Evolutionary conservation across 2,113 vertebrate genomes (phyloP), one percentile per base, ranked within the genome.

Genomic region (Agapornis roseicollis): DNA sequence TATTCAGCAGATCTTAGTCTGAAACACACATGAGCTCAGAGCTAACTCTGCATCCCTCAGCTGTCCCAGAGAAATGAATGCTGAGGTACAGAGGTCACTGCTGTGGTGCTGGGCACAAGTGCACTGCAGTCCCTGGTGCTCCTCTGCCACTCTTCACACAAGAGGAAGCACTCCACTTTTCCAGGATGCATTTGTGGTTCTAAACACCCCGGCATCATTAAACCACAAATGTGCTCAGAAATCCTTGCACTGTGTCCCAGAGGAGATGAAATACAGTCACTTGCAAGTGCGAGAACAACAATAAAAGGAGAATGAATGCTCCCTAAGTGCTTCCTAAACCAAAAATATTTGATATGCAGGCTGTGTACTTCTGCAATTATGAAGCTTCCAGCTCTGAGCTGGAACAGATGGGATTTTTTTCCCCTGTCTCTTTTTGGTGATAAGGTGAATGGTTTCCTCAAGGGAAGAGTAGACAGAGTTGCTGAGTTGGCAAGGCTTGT

Each of bases 381-480:
- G 72, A 97, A 91, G 71, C 86, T 87, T 77, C 93, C 35, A 44
- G 95, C 97, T 92, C 96, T 88, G 94, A 96, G 94, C 90, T 83
- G 77, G 28, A 97, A 93, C 97, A 97, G 97, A 98, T 98, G 98
- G 97, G 96, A 50, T 87, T 80, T 49, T 81, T 25, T 18, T 8
- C 31, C 60, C 89, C 77, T 15, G 72, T 91, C 94, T 96, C 87
- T 97, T 89, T 97, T 90, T 85, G 96, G 97, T 94, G 97, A 96
- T 85, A 96, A 98, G 97, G 97, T 96, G 97, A 97, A 93, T 44
- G 53, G 80, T 95, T 97, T 94, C 96, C 97, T 88, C 95, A 24
- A 71, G 97, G 97, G 97, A 96, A 61, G 85, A 52, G 82, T 12
- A 90, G 91, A 13, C 46, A 84, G 79, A 85, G 68, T 15, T 97